Conservation (phyloP, 2,888 invertebrate genomes). For the Cryptus armator region DNA sequence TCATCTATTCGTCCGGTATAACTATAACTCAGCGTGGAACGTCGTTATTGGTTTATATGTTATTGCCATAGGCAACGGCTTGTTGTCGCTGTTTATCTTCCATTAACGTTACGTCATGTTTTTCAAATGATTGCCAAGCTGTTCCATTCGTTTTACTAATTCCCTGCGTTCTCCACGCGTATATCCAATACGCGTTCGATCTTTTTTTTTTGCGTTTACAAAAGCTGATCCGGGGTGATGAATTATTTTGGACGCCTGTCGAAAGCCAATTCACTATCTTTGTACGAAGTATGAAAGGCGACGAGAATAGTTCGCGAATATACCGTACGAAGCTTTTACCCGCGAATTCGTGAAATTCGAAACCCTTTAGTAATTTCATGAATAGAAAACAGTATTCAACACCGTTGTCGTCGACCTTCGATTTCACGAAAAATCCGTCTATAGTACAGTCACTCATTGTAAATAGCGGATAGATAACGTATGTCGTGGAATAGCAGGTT, state of each 20-base stretch:
- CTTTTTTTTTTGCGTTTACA: no score
- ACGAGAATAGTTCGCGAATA: neutral
- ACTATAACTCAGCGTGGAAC: neutral
- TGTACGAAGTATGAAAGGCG: neutral
- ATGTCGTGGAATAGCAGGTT: neutral
- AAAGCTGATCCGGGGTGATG: no score
- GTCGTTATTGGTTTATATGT: constrained; percentile 36
- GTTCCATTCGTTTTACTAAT: neutral
- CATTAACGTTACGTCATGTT: neutral
- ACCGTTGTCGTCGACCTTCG: constrained; percentile 21
- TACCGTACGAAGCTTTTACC: neutral
- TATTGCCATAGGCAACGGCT: constrained; percentile 19
- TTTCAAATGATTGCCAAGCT: neutral
- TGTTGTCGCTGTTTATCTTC: constrained; percentile 4
- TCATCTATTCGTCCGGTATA: constrained; percentile 38
- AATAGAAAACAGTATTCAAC: neutral
- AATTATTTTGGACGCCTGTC: no score
- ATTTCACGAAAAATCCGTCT: constrained; percentile 14
- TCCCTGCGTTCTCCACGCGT: no score
- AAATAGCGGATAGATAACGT: constrained; percentile 33
- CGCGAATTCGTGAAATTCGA: neutral
- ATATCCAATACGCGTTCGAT: no score
- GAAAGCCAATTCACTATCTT: no score
- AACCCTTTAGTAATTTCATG: neutral
- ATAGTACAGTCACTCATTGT: constrained; percentile 7